Evolutionary conservation across 2,113 vertebrate species (phyloP).

Genomic region (Empidonax alnorum): DNA sequence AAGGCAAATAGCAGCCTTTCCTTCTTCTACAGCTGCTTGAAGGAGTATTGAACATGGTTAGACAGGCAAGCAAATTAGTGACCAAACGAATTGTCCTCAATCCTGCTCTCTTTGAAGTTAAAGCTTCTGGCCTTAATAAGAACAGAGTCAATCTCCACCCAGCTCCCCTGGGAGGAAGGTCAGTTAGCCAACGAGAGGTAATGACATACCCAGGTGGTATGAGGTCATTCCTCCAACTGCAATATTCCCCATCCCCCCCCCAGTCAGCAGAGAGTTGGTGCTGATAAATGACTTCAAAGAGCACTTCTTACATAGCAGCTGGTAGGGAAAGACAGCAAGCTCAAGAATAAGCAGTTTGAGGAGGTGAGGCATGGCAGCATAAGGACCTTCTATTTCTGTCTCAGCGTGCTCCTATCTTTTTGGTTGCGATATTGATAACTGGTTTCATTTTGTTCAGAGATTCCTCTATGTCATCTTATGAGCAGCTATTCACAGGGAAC

Average conservation of each 20-base stretch:
- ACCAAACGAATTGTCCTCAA: neutral
- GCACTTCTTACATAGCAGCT: neutral
- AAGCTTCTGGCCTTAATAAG: neutral
- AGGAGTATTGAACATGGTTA: neutral
- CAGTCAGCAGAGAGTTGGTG: neutral
- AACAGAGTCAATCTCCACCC: neutral
- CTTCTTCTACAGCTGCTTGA: neutral
- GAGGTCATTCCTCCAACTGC: neutral
- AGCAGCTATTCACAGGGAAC: neutral
- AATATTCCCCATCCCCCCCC: neutral
- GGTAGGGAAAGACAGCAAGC: neutral
- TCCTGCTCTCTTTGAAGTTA: neutral
- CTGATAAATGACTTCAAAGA: neutral
- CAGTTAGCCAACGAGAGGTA: neutral
- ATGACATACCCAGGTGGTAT: neutral
- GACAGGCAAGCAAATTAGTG: neutral
- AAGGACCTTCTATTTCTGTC: neutral
- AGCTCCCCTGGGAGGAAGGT: neutral
- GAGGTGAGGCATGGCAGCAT: neutral
- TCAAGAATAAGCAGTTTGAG: neutral
- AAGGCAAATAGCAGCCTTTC: neutral
- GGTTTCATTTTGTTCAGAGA: neutral
- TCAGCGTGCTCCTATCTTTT: neutral
- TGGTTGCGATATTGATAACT: neutral
- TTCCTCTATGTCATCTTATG: neutral